Evolutionary conservation across 2,888 invertebrate species (phyloP), one percentile per base, ranked within the genome.

Genomic region (Diogma glabrata): DNA sequence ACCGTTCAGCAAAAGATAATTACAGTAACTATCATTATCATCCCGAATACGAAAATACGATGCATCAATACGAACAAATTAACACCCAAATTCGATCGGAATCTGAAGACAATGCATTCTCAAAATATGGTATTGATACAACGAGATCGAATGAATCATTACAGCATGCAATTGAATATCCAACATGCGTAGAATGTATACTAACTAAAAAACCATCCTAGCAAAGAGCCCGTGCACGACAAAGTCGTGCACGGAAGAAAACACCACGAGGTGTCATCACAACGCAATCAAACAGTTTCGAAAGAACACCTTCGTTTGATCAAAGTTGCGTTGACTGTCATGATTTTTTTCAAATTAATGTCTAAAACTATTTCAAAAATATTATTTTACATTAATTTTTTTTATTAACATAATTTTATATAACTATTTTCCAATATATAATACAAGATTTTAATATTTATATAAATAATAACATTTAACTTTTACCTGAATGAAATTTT

Each of bases 151-250:
- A 75, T 48, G 75, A 76, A 59, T 74, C 75, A 1, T 74, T 75
- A 45, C 69, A 72, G 12, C 71, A 72, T 60, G 72, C 76, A 12
- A 77, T 83, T 51, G 83, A 83, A 56, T 78, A 81, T 53, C 80
- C 82, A 46, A 82, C 82, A 22, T 84, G 84, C 69, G 82, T 83
- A 59, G 82, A 84, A 62, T 84, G 84, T 63, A 77, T 83, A 67
- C 75, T 48, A 20, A 20, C 83, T 58, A 74, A 77, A 67, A 30
- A 30, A 22, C 72, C 73, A 58, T 78, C 78, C 76, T 79, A 79
- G 77, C 79, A 79, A 72, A 79, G 74, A 75, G 75, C 74, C 71
- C 69, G 71, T 66, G 70, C 68, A 61, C 71, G 67, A 58, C 77
- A 73, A 72, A 78, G 78, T 73, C 78, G 78, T 73, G 76, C 76